A percentile compares a stretch with the other conserved stretches of the same genome.
Evolutionary conservation across 2,797 vertebrate species (phyloP).

Genomic region (Falco rusticolus): DNA sequence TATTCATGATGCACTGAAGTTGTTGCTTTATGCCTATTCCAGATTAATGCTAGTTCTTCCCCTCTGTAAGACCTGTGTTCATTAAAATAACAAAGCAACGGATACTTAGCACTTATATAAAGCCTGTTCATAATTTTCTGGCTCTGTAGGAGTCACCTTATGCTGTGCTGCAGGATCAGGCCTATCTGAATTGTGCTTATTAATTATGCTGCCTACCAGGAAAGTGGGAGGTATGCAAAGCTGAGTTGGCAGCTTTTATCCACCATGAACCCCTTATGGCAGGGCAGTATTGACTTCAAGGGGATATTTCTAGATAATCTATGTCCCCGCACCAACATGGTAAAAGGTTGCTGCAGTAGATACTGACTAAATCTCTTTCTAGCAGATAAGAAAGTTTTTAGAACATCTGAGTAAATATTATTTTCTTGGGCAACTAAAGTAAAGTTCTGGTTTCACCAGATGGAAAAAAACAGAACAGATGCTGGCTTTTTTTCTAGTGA

Average conservation of each 20-base stretch:
- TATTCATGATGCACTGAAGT: rapidly evolving
- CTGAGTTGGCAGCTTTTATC: neutral
- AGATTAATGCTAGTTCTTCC: neutral
- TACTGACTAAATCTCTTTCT: neutral
- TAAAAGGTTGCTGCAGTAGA: neutral
- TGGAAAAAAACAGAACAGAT: neutral
- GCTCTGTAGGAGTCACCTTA: neutral
- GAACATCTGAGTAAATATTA: neutral
- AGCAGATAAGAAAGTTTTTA: neutral
- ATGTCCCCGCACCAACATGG: rapidly evolving
- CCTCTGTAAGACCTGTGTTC: neutral
- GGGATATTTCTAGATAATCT: neutral
- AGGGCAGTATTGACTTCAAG: neutral
- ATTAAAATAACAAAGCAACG: neutral
- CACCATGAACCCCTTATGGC: neutral
- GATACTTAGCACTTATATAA: neutral
- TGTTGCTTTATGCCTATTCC: neutral
- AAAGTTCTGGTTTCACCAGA: neutral
- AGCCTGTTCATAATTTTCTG: neutral
- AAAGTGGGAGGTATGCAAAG: neutral
- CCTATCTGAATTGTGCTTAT: neutral
- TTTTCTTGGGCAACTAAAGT: neutral
- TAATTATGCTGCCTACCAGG: neutral
- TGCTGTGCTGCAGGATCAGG: neutral
- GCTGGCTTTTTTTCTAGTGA: neutral